These are phyloP conservation scores for Arge pagana DNA, from an alignment of 2,888 invertebrate species.

Conservation along the genomic window DNA sequence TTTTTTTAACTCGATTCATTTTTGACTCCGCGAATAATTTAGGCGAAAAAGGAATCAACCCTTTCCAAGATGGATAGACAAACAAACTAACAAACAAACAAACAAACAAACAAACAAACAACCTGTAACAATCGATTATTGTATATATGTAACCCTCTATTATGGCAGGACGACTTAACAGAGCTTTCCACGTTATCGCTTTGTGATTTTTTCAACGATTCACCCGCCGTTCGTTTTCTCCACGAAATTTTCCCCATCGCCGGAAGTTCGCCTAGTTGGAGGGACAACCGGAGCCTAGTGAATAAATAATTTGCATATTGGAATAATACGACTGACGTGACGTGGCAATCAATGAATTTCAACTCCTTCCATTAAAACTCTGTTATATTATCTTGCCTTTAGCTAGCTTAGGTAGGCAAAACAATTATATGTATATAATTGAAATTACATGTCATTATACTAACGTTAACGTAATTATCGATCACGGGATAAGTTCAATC, in stretches of 20 bases:
- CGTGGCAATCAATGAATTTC: background rate
- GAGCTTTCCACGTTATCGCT: too few relatives aligned
- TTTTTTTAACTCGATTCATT: constrained; percentile 48
- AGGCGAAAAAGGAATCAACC: too few relatives aligned
- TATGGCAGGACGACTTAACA: constrained; percentile 25
- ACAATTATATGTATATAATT: constrained; percentile 25
- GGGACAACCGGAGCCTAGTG: background rate
- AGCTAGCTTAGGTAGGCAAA: constrained; percentile 39
- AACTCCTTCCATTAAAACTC: constrained; percentile 6
- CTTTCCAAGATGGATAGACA: background rate
- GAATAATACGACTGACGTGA: background rate
- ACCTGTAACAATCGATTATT: too few relatives aligned
- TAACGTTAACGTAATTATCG: constrained; percentile 27
- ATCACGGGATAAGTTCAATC: constrained; percentile 34
- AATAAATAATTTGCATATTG: background rate
- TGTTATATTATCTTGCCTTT: constrained; percentile 29
- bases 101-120: constrained; percentile 27
- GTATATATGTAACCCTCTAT: constrained; percentile 29
- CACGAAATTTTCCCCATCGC: too few relatives aligned
- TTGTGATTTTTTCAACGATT: too few relatives aligned
- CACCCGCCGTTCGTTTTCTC: too few relatives aligned
- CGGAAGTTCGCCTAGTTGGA: constrained; percentile 5
- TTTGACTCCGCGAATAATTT: constrained; percentile 39
- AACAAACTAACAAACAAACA: constrained; percentile 27
- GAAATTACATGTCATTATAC: constrained; percentile 6